Conservation (phyloP, 2,888 invertebrate species). For the Drosophila nr. perissopoda region DNA sequence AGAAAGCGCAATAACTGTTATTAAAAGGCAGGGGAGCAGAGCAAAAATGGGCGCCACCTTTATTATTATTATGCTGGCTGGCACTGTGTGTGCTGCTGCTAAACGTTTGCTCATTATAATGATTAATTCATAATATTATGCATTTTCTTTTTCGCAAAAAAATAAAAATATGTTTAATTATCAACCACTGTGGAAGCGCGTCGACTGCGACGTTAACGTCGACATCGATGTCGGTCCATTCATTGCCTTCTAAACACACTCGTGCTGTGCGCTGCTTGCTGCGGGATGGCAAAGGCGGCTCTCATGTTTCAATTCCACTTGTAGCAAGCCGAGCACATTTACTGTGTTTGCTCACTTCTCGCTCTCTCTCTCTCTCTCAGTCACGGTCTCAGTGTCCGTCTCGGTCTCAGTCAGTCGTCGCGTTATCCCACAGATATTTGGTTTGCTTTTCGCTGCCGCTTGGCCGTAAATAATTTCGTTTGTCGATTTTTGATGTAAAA, state of each 20-base stretch:
- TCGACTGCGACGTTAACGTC: slow-evolving; percentile 21
- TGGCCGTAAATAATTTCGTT: slow-evolving; percentile 51
- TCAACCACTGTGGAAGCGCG: slow-evolving; percentile 64
- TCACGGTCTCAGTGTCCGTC: background rate
- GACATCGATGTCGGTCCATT: slow-evolving; percentile 50
- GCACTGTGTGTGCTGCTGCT: slow-evolving; percentile 45
- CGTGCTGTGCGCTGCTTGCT: slow-evolving; percentile 11
- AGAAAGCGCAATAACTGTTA: slow-evolving; percentile 71
- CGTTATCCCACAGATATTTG: slow-evolving; percentile 61
- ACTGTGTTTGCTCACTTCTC: slow-evolving; percentile 42
- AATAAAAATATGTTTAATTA: slow-evolving; percentile 54
- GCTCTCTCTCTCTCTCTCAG: slow-evolving; percentile 15
- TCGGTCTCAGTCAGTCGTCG: slow-evolving; percentile 55
- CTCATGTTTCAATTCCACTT: slow-evolving; percentile 71
- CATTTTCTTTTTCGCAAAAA: slow-evolving; percentile 49
- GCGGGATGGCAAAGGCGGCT: slow-evolving; percentile 14
- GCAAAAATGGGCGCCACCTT: slow-evolving; percentile 47
- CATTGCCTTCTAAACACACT: slow-evolving; percentile 50
- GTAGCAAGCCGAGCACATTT: slow-evolving; percentile 56
- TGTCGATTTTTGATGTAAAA: slow-evolving; percentile 29
- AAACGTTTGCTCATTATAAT: slow-evolving; percentile 70
- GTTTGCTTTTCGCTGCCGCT: slow-evolving; percentile 57
- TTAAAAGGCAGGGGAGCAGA: slow-evolving; percentile 43
- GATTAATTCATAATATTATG: slow-evolving; percentile 68
- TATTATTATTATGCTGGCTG: slow-evolving; percentile 18